Evolutionary conservation across 2,113 vertebrate genomes (phyloP), one percentile per base, ranked within the genome.

Genomic region (Thinocorus orbignyianus): DNA sequence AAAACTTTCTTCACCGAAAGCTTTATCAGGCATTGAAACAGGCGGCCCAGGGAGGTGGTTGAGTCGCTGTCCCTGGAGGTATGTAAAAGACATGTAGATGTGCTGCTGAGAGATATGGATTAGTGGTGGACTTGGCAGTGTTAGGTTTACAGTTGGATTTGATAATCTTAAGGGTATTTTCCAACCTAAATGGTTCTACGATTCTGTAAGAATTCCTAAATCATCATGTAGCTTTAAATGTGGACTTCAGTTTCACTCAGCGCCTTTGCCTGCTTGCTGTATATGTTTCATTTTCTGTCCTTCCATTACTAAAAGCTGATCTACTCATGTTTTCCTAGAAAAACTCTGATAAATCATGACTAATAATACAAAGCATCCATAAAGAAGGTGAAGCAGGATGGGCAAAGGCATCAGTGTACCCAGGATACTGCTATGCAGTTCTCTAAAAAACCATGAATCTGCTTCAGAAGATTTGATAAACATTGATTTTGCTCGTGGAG

Each of bases 391-490:
- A 96, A 96, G 49, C 62, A 69, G 69, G 14, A 77, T 92, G 87
- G 54, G 60, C 14, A 55, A 74, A 95, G 41, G 64, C 37, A 88
- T 52, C 74, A 37, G 55, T 49, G 31, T 51, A 46, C 81, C 66
- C 58, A 84, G 37, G 89, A 81, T 83, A 52, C 48, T 62, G 77
- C 94, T 96, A 81, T 0, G 1, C 77, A 81, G 37, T 70, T 91
- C 51, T 62, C 95, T 76, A 92, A 90, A 94, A 96, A 87, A n/a
- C 91, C 3, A 49, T 10, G 11, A 81, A 80, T 83, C 58, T 90
- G 44, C 80, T 97, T 95, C 68, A 84, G 58, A 60, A 89, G 88
- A 94, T 93, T 90, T 83, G 90, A 97, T 95, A 94, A 96, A 48
- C 54, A 58, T 44, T 44, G 71, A 95, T 90, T 92, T 95, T 87